Evolutionary conservation across 2,113 vertebrate genomes (phyloP).

Genomic region (Numida meleagris): DNA sequence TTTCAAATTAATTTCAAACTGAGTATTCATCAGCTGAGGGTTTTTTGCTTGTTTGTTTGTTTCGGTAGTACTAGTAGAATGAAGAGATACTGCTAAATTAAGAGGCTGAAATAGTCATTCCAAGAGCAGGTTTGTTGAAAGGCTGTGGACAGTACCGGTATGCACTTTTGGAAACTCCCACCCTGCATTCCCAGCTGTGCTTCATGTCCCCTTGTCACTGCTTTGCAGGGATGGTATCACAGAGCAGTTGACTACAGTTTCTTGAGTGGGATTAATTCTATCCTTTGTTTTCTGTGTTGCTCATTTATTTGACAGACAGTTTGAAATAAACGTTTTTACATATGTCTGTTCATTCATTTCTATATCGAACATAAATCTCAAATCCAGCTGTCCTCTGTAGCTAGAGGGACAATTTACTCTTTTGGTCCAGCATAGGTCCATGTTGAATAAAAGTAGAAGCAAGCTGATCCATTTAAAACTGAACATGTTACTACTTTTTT

Average conservation of each 20-base stretch:
- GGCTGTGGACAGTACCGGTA: not conserved
- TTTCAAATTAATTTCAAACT: not conserved
- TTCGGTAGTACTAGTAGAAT: not conserved
- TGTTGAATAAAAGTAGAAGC: not conserved
- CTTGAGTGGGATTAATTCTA: not conserved
- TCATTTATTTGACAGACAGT: not conserved
- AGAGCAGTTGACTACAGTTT: not conserved
- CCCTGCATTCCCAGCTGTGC: conserved; percentile 53
- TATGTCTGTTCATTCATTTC: not conserved
- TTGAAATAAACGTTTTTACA: not conserved
- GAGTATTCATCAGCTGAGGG: not conserved
- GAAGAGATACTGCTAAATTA: conserved; percentile 1
- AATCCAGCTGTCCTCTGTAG: not conserved
- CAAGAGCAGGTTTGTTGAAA: conserved; percentile 21
- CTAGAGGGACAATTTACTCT: not conserved
- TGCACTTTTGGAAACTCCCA: conserved; percentile 12
- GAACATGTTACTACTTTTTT: not conserved
- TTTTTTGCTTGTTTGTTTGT: not conserved
- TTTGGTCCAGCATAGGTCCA: not conserved
- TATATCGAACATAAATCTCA: not conserved
- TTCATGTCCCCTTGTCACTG: not conserved
- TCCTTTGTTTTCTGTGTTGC: not conserved
- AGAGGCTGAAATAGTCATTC: not conserved
- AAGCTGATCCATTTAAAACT: not conserved
- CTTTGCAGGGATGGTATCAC: not conserved